Evolutionary conservation across 2,888 invertebrate species (phyloP).

Genomic region (Lasioglossum leucozonium): DNA sequence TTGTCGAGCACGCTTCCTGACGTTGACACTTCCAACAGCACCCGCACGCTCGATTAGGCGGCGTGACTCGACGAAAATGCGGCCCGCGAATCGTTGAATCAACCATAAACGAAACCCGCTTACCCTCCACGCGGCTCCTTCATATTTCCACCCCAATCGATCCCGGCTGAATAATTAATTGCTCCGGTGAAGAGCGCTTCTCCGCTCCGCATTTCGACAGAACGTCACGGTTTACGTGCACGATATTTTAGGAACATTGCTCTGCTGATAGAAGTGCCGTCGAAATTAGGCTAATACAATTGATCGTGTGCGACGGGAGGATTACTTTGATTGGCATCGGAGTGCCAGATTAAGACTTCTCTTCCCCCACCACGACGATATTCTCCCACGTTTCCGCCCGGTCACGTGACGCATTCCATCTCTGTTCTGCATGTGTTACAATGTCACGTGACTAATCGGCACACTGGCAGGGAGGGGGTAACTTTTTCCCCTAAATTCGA

Average conservation of each 20-base stretch:
- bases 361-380: too few relatives aligned
- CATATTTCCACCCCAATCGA: conserved; percentile 30
- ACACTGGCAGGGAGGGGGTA: too few relatives aligned
- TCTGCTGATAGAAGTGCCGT: not conserved
- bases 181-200: conserved; percentile 17
- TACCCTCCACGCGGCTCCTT: not conserved
- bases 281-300: not conserved
- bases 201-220: conserved; percentile 19
- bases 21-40: not conserved
- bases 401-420: too few relatives aligned
- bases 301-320: not conserved
- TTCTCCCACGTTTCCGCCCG: too few relatives aligned
- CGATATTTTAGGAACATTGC: not conserved
- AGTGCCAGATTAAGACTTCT: too few relatives aligned
- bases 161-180: conserved; percentile 42
- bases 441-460: too few relatives aligned
- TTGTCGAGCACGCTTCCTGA: not conserved
- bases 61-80: conserved; percentile 18
- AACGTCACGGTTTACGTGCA: not conserved
- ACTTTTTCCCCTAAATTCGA: too few relatives aligned
- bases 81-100: conserved; percentile 24
- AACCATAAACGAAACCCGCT: conserved; percentile 18
- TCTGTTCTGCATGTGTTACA: too few relatives aligned
- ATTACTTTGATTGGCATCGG: not conserved
- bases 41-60: not conserved